Percentiles rank a stretch among this genome's conserved stretches.
Conservation (phyloP, 2,113 vertebrate species). For the Stegostoma tigrinum region DNA sequence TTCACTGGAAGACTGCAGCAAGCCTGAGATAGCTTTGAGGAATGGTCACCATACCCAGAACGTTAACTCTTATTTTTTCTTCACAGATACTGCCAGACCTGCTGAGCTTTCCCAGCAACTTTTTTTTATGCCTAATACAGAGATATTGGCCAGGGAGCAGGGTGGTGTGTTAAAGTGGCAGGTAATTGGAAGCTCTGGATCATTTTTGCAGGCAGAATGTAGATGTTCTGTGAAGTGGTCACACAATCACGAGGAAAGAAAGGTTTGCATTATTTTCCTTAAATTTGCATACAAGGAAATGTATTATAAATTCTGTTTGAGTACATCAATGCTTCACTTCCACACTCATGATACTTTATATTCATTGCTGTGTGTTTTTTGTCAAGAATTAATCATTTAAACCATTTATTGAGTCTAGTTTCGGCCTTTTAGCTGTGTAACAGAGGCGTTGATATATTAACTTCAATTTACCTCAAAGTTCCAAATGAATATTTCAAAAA, state of each 20-base stretch:
- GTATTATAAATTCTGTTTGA: not conserved
- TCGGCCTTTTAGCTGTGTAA: not conserved
- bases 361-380: not conserved
- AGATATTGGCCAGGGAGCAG: too few relatives aligned
- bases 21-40: too few relatives aligned
- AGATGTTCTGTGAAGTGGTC: too few relatives aligned
- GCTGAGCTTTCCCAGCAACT: too few relatives aligned
- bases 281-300: not conserved
- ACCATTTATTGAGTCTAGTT: not conserved
- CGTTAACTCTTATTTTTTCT: too few relatives aligned
- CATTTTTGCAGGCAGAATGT: too few relatives aligned
- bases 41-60: too few relatives aligned
- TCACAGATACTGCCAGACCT: too few relatives aligned
- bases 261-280: not conserved
- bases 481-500: not conserved
- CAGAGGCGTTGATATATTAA: not conserved
- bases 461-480: not conserved
- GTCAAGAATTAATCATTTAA: not conserved
- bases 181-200: too few relatives aligned
- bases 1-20: too few relatives aligned
- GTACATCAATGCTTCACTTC: not conserved
- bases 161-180: too few relatives aligned
- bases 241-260: not conserved
- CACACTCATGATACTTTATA: not conserved
- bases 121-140: too few relatives aligned